phyloP scores from a whole-genome alignment of 92 coral and sea anemone species.

The Ricordea florida region DNA sequence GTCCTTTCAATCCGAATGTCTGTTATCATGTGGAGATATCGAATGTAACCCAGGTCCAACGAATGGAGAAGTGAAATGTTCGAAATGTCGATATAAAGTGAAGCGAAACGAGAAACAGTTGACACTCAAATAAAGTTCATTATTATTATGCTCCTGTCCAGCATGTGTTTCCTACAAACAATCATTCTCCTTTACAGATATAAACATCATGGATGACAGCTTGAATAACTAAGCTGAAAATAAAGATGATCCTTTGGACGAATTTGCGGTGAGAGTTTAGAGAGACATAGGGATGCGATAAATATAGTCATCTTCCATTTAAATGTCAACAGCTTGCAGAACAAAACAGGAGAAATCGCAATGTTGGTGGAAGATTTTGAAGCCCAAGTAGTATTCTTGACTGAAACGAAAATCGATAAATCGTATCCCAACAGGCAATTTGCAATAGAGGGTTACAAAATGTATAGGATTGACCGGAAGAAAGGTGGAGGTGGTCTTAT shows the following conservation, averaged over 20 bases:
- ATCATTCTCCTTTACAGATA: neutral
- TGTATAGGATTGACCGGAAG: conserved; percentile 15
- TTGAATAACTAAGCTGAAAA: neutral
- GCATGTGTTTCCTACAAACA: neutral
- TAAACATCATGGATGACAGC: neutral
- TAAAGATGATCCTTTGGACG: neutral
- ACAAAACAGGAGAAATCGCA: neutral
- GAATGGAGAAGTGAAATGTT: neutral
- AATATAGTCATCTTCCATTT: neutral
- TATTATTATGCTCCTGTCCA: neutral
- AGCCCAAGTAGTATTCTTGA: neutral
- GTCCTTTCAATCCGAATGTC: neutral
- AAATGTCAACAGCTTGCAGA: neutral
- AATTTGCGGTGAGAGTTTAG: neutral
- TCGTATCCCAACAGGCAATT: conserved; percentile 44
- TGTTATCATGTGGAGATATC: neutral
- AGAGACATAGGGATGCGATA: neutral
- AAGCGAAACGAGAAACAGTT: neutral
- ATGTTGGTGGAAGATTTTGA: neutral
- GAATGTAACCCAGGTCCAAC: neutral
- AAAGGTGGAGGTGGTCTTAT: conserved; percentile 48
- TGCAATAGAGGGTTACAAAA: neutral
- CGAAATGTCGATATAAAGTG: neutral
- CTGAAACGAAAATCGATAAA: neutral
- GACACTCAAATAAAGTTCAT: neutral